A percentile compares a stretch with the other conserved stretches of the same genome.
Evolutionary conservation across 2,113 vertebrate species (phyloP).

Genomic region (Acanthochromis polyacanthus): DNA sequence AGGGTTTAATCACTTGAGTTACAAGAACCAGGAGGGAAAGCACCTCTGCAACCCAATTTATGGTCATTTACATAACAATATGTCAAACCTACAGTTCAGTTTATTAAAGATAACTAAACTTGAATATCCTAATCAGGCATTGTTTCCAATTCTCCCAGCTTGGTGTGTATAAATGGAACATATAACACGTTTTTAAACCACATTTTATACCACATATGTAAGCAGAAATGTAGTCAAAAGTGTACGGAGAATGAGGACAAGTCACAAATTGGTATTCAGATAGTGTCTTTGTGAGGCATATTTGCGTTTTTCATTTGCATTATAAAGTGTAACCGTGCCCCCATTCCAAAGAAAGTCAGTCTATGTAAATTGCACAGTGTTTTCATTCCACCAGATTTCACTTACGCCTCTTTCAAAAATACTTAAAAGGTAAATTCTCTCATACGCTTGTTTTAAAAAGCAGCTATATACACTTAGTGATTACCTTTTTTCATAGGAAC

Average conservation of each 20-base stretch:
- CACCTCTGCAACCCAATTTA: conserved; percentile 8
- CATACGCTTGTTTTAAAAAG: conserved; percentile 6
- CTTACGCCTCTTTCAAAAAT: not conserved
- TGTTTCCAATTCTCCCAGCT: not conserved
- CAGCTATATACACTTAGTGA: conserved; percentile 10
- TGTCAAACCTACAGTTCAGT: no score
- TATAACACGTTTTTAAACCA: no score
- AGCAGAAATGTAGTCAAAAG: no score
- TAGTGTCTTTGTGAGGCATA: not conserved
- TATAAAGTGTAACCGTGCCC: not conserved
- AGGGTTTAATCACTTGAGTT: not conserved
- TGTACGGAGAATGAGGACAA: not conserved
- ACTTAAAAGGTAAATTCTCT: conserved; percentile 15
- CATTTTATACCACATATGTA: no score
- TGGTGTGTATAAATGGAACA: not conserved
- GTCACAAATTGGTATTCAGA: not conserved
- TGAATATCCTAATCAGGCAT: no score
- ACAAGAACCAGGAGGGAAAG: conserved; percentile 1
- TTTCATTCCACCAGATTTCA: not conserved
- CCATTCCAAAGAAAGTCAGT: conserved; percentile 2
- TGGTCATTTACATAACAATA: conserved; percentile 21
- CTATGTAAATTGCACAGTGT: no score
- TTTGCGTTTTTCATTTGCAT: no score
- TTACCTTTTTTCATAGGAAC: conserved; percentile 39
- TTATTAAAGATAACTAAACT: no score